Conservation (phyloP, 1,140 invertebrate species). For the Pantala flavescens region DNA sequence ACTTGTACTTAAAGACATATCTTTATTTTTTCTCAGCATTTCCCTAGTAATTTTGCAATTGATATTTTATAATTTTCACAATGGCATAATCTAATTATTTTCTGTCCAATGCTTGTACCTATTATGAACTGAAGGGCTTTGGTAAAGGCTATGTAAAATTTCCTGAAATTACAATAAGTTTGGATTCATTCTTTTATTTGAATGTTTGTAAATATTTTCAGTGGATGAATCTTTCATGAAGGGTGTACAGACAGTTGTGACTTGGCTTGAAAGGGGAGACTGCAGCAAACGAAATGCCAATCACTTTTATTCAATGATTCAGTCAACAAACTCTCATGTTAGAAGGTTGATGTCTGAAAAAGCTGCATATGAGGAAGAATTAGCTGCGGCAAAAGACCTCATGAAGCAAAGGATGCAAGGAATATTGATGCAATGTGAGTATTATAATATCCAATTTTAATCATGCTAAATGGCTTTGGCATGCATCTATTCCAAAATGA, state of each 20-base stretch:
- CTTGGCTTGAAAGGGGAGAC: slow-evolving; percentile 85
- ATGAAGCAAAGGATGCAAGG: slow-evolving; percentile 70
- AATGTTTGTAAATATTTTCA: slow-evolving; percentile 25
- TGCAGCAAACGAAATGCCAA: slow-evolving; percentile 81
- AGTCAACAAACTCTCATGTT: slow-evolving; percentile 84
- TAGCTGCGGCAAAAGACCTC: slow-evolving; percentile 65
- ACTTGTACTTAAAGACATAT: no score
- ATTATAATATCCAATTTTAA: slow-evolving; percentile 12
- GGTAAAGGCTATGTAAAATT: no score
- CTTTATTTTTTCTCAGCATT: no score
- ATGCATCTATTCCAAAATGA: no score
- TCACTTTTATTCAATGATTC: slow-evolving; percentile 88
- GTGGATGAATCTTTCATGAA: slow-evolving; percentile 41
- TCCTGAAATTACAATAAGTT: no score
- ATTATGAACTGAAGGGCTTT: no score
- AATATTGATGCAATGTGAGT: slow-evolving; percentile 77
- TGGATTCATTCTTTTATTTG: no score
- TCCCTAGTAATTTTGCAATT: no score
- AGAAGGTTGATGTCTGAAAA: slow-evolving; percentile 74
- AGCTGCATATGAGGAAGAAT: slow-evolving; percentile 71
- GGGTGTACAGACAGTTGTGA: slow-evolving; percentile 46
- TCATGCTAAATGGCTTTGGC: no score
- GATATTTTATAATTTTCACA: no score
- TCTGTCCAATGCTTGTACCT: no score
- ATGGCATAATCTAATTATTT: no score